A percentile compares a stretch with the other conserved stretches of the same genome.
These are phyloP conservation scores for Sminthurides bifidus DNA, from an alignment of 1,140 invertebrate genomes.

Conservation along the genomic window DNA sequence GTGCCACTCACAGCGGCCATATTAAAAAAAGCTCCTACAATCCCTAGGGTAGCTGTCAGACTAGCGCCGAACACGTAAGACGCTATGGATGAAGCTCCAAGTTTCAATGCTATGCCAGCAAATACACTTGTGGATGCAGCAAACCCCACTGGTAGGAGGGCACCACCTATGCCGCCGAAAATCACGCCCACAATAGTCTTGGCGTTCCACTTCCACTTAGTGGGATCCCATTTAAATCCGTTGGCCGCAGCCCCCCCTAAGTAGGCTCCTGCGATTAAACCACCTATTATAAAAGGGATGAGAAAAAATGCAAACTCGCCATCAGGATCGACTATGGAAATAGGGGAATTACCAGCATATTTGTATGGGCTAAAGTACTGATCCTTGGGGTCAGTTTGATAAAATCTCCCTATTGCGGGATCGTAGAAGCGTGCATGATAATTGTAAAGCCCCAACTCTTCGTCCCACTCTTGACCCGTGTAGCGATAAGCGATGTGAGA, in stretches of 20 bases:
- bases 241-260: slow-evolving; percentile 12
- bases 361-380: slow-evolving; percentile 21
- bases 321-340: slow-evolving; percentile 16
- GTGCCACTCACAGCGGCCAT: too few relatives aligned
- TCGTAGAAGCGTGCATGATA: slow-evolving; percentile 17
- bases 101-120: too few relatives aligned
- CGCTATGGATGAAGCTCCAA: too few relatives aligned
- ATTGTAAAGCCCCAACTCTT: slow-evolving; percentile 15
- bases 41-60: too few relatives aligned
- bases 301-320: neutral
- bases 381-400: slow-evolving; percentile 11
- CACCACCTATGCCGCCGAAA: too few relatives aligned
- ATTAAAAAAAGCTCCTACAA: too few relatives aligned
- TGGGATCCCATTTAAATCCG: slow-evolving; percentile 6
- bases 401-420: slow-evolving; percentile 13
- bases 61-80: too few relatives aligned
- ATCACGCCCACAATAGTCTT: too few relatives aligned
- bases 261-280: slow-evolving; percentile 1
- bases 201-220: slow-evolving; percentile 6
- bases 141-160: too few relatives aligned
- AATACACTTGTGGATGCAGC: too few relatives aligned
- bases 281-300: neutral
- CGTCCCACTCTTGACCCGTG: slow-evolving; percentile 16
- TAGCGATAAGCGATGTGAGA: slow-evolving; percentile 9
- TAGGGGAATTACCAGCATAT: slow-evolving; percentile 16